Evolutionary conservation across 2,888 invertebrate genomes (phyloP).

Genomic region (Phengaris arion): DNA sequence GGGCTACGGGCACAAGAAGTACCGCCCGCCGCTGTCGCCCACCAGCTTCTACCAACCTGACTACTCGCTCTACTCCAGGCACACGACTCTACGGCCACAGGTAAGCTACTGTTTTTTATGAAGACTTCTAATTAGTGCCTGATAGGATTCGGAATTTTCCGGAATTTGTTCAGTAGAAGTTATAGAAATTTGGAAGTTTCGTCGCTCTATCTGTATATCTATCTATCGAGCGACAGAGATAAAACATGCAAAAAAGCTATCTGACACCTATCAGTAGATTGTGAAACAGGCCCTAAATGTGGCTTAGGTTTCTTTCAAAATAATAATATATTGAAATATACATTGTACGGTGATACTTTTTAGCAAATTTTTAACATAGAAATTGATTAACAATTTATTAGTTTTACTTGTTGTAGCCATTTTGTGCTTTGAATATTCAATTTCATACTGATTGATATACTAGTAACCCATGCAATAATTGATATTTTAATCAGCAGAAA

Average conservation of each 20-base stretch:
- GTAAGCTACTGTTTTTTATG: conserved; percentile 44
- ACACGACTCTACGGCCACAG: conserved; percentile 74
- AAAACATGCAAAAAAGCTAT: no score
- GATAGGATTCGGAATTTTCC: no score
- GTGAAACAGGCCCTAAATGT: no score
- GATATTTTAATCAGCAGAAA: neutral
- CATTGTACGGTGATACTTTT: neutral
- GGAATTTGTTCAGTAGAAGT: no score
- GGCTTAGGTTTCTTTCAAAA: neutral
- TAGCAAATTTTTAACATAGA: neutral
- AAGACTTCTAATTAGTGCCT: no score
- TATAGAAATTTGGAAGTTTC: no score
- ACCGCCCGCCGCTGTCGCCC: conserved; percentile 80
- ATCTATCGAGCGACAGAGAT: no score
- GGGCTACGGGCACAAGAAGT: conserved; percentile 82
- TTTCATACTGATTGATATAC: neutral
- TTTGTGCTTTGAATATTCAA: neutral
- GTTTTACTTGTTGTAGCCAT: neutral
- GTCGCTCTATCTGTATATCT: no score
- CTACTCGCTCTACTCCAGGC: conserved; percentile 65
- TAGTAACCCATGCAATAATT: neutral
- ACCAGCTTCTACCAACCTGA: conserved; percentile 80
- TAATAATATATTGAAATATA: no score
- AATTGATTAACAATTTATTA: neutral
- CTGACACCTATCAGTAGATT: no score